Conservation (phyloP, 2,113 vertebrate genomes). For the Oreotrochilus melanogaster region DNA sequence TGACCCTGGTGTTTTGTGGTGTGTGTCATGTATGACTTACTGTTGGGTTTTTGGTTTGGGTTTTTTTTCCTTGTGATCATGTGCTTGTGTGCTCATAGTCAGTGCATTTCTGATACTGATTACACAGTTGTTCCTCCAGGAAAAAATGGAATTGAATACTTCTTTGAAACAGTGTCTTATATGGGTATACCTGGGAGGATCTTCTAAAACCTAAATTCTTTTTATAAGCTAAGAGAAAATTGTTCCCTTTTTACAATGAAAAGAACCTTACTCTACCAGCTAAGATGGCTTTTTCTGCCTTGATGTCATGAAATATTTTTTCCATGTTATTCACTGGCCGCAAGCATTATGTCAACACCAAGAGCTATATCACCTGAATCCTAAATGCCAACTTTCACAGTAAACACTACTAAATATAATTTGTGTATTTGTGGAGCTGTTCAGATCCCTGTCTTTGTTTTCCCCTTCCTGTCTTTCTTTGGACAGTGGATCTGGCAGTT, state of each 20-base stretch:
- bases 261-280: not conserved
- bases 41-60: not conserved
- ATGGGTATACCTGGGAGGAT: not conserved
- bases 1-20: not conserved
- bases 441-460: not conserved
- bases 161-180: not conserved
- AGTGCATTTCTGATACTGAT: not conserved
- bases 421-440: not conserved
- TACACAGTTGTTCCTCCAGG: not conserved
- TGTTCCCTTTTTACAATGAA: not conserved
- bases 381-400: not conserved
- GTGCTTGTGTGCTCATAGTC: not conserved
- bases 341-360: not conserved
- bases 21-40: no score
- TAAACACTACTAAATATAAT: not conserved
- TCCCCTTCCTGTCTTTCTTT: not conserved
- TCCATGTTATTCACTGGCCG: not conserved
- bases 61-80: not conserved
- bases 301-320: not conserved
- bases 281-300: not conserved
- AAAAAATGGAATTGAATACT: not conserved
- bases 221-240: not conserved
- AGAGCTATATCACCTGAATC: not conserved
- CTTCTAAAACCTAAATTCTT: not conserved
- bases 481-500: not conserved